Base-by-base conservation (phyloP, 2,113 vertebrate species). In the Orientallactaga bullata region DNA sequence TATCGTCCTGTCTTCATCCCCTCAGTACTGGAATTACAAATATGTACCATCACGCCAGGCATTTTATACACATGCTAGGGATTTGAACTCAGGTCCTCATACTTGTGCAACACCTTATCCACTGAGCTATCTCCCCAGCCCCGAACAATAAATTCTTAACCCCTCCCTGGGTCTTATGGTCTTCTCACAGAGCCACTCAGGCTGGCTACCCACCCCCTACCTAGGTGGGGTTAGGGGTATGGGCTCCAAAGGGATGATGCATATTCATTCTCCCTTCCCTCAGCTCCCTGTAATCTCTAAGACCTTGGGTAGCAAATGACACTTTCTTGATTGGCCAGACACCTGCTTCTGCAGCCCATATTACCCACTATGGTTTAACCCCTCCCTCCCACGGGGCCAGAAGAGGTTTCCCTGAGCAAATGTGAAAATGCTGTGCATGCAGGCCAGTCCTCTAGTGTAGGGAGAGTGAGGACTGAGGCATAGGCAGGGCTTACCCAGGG, bases 191-290 rank as follows among this genome's bases (percentile, higher is more conserved):
- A 76, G 28, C 18, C 28, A 35, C 23, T 26, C 7, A 68, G 10
- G 47, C 60, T 71, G 66, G 21, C 32, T 68, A 55, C 17, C 15
- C 13, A 16, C 15, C 26, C 2, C 12, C 35, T 37, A 39, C 68
- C 21, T n/a, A 35, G 3, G 13, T 15, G 4, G 15, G 21, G 23
- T 12, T 3, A n/a, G 9, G 16, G 1, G 0, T 16, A 66, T 16
- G 23, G 17, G 28, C 68, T 81, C 20, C 7, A 7, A 23, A 60
- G 7, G 28, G 68, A 35, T 55, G 42, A 55, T 17, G 39, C 37
- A 55, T 32, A 74, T 6, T 55, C 74, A n/a, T 1, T 17, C 66
- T 2, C 16, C 58, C 61, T 30, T 32, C 80, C 32, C 55, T 73
- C 63, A 35, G 13, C 60, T 88, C 60, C 23, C 7, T 15, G 17